These are phyloP conservation scores for Brachionus manjavacas DNA, from an alignment of 1,140 invertebrate species.

Conservation along the genomic window DNA sequence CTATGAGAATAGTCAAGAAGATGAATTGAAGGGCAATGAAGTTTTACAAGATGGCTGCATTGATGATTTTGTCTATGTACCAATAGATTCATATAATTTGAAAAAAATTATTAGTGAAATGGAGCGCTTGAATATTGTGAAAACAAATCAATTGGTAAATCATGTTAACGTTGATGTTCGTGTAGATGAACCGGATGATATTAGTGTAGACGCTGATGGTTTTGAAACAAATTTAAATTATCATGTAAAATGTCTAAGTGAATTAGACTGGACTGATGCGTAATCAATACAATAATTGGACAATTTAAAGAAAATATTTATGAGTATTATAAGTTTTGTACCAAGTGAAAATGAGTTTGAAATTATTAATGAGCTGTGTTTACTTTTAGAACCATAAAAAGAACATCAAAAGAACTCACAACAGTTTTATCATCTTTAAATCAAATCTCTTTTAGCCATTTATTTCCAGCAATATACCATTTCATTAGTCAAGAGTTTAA, in stretches of 20 bases:
- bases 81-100: not conserved
- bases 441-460: too few species aligned
- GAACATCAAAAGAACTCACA: too few species aligned
- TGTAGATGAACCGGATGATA: not conserved
- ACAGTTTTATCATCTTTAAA: too few species aligned
- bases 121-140: not conserved
- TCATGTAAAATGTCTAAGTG: not conserved
- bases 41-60: not conserved
- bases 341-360: too few species aligned
- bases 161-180: not conserved
- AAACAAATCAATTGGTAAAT: not conserved
- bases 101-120: not conserved
- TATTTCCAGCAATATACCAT: too few species aligned
- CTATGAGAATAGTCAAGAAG: not conserved
- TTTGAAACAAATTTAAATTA: not conserved
- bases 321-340: not conserved
- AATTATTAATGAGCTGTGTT: too few species aligned
- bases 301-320: not conserved
- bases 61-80: not conserved
- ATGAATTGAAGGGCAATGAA: not conserved
- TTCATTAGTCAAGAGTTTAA: too few species aligned
- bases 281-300: conserved; percentile 7
- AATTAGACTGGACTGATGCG: not conserved
- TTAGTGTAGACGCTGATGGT: not conserved
- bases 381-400: too few species aligned